A percentile compares a stretch with the other conserved stretches of the same genome.
phyloP scores from a whole-genome alignment of 2,797 vertebrate genomes.

The Girardinus metallicus region DNA sequence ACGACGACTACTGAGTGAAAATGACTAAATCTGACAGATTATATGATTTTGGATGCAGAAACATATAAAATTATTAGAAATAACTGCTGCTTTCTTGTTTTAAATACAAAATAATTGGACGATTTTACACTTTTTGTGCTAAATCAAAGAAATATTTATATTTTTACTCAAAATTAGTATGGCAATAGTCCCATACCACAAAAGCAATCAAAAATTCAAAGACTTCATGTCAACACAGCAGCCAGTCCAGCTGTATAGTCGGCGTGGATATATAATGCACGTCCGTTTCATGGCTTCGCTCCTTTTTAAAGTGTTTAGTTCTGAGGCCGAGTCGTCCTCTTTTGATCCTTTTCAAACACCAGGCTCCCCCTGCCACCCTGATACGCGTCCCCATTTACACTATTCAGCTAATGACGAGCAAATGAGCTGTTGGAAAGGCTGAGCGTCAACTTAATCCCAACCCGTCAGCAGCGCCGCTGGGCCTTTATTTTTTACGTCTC shows the following conservation, averaged over 20 bases:
- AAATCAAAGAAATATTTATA: not conserved
- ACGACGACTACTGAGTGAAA: not conserved
- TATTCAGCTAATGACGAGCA: conserved; percentile 39
- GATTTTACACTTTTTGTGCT: not conserved
- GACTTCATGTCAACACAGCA: not conserved
- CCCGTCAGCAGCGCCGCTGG: conserved; percentile 25
- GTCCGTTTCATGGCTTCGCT: conserved; percentile 15
- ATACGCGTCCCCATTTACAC: conserved; percentile 12
- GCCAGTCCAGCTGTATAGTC: not conserved
- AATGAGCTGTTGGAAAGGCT: conserved; percentile 27
- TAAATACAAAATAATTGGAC: not conserved
- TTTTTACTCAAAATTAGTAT: not conserved
- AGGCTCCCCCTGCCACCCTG: not conserved
- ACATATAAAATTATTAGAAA: not conserved
- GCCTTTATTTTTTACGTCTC: conserved; percentile 50
- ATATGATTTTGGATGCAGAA: not conserved
- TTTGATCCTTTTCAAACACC: conserved; percentile 44
- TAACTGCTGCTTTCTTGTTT: not conserved
- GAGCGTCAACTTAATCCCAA: conserved; percentile 48
- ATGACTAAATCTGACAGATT: not conserved
- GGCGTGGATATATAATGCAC: conserved; percentile 13
- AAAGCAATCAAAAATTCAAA: not conserved
- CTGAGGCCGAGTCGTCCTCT: conserved; percentile 30
- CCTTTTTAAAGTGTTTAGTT: conserved; percentile 21
- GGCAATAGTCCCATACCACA: not conserved